Evolutionary conservation across 2,888 invertebrate species (phyloP), one percentile per base, ranked within the genome.

Genomic region (Pollenia amentaria): DNA sequence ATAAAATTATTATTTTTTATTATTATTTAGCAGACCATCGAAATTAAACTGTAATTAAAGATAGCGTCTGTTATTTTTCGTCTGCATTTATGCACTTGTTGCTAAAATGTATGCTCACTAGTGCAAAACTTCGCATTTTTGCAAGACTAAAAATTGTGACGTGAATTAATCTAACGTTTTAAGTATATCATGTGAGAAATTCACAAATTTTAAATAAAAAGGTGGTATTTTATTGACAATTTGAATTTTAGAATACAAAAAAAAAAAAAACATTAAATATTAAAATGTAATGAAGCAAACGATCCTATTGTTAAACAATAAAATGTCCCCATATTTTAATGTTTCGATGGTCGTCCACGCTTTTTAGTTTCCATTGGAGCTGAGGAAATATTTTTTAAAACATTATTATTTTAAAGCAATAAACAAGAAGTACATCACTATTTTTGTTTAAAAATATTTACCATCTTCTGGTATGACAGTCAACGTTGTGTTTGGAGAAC

Each of bases 401-500:
- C 18, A 10, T 29, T 6, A 6, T 29, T 29, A 29, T 29, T 29
- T 29, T 0, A 29, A 29, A 29, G 6, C 29, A 3, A 29, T 29
- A 4, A 29, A 29, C 29, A 29, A 29, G 6, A 29, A 29, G 29
- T 12, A n/a, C n/a, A n/a, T n/a, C n/a, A n/a, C 7, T 3, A 12
- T 46, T 46, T 12, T 46, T 46, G 3, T 12, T 46, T 46, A 12
- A 46, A 12, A 29, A 55, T 18, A 67, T n/a, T 81, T 73, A 84
- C 87, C 89, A 64, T 90, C 89, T 76, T 90, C 90, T 29, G 89
- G 89, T 83, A 90, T 90, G 14, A 84, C 87, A 38, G 86, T 80
- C 29, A 90, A 84, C 12, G 78, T 75, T 10, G 83, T 77, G 65
- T 69, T 89, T 8, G 89, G 90, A 0, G 89, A 90, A 62, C 38